Evolutionary conservation across 2,888 invertebrate genomes (phyloP).

Genomic region (Embidobia sp.): DNA sequence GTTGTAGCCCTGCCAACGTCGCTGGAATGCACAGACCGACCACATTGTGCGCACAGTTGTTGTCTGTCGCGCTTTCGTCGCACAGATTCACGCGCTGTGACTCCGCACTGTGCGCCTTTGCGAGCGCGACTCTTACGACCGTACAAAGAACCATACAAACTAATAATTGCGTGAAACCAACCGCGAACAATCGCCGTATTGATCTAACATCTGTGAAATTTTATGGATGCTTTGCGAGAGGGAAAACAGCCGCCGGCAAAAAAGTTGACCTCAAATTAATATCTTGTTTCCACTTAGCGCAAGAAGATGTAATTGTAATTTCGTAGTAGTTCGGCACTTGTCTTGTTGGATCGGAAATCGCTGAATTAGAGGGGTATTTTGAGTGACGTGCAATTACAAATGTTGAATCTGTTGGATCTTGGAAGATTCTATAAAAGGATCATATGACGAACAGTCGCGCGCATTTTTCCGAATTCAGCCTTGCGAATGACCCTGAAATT

Average conservation of each 20-base stretch:
- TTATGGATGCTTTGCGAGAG: background rate
- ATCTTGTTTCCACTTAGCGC: too few species aligned
- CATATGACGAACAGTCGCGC: too few species aligned
- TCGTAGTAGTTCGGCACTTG: slow-evolving; percentile 7
- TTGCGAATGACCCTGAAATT: too few species aligned
- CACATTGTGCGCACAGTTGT: too few species aligned
- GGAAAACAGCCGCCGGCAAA: too few species aligned
- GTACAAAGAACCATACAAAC: slow-evolving; percentile 13
- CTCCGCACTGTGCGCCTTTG: slow-evolving; percentile 3
- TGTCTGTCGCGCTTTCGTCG: slow-evolving; percentile 44
- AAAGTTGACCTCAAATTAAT: background rate
- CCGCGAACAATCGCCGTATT: slow-evolving; percentile 38
- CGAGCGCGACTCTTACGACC: background rate
- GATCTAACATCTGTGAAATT: slow-evolving; percentile 20
- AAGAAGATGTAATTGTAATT: too few species aligned
- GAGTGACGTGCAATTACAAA: slow-evolving; percentile 22
- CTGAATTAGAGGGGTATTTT: slow-evolving; percentile 5
- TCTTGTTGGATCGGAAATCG: slow-evolving; percentile 12
- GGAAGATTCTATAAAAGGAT: too few species aligned
- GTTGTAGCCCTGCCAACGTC: slow-evolving; percentile 44
- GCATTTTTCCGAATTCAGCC: too few species aligned
- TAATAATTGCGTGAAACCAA: slow-evolving; percentile 44
- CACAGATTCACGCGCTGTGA: slow-evolving; percentile 30
- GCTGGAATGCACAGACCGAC: slow-evolving; percentile 21
- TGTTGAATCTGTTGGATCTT: background rate